A percentile compares a stretch with the other conserved stretches of the same genome.
Conservation (phyloP, 2,113 vertebrate genomes). For the Gulo gulo region DNA sequence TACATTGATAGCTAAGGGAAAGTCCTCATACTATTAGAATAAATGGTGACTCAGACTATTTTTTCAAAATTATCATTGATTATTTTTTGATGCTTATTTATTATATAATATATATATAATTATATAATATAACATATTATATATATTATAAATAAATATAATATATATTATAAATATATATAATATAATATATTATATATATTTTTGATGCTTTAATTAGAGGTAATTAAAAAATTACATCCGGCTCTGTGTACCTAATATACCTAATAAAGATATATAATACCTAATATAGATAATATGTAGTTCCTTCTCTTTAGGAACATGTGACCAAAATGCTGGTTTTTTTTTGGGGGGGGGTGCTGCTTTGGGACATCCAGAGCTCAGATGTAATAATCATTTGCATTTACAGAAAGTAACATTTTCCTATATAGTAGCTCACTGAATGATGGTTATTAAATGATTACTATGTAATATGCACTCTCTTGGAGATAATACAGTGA, state of each 20-base stretch:
- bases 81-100: conserved; percentile 1
- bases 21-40: neutral
- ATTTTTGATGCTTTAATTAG: neutral
- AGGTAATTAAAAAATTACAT: neutral
- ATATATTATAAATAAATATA: no score
- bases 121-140: no score
- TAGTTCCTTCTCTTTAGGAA: neutral
- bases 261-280: neutral
- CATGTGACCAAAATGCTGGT: neutral
- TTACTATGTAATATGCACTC: neutral
- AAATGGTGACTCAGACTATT: neutral
- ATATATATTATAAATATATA: no score
- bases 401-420: neutral
- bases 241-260: neutral
- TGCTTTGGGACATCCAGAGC: neutral
- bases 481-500: neutral
- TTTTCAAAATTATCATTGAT: neutral
- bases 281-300: neutral
- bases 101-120: no score
- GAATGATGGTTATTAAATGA: neutral
- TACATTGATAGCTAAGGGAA: neutral
- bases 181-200: no score
- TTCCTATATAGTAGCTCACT: neutral
- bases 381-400: neutral
- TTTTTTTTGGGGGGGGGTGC: neutral